Base-by-base conservation (phyloP, 2,888 invertebrate species). In the Hyposoter dolosus region DNA sequence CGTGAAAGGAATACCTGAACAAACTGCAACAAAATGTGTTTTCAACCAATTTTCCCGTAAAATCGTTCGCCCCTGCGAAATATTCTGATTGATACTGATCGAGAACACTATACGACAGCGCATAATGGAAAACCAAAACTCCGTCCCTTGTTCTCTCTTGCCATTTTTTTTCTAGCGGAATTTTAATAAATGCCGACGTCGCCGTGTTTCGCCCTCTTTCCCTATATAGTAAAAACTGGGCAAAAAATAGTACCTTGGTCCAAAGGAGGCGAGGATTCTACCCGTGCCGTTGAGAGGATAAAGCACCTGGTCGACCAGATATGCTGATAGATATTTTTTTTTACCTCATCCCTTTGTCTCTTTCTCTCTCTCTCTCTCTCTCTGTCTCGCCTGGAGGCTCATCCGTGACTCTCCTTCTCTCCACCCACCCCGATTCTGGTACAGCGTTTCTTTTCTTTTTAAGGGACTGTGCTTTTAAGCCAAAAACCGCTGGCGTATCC, bases 401-500 rank as follows among this genome's bases (percentile, higher is more conserved):
- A 74, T 81, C 60, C 71, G 35, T 63, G 45, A 63, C 71, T 72
- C 72, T 47, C 43, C 72, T 65, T 40, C 60, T 32, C 3, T 43
- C 40, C 40, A 40, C 40, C 35, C 47, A 53, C 15, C 40, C 76
- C 68, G 65, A 40, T 23, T 43, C 45, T 60, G 77, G 32, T 68
- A 66, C 84, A 71, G 35, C 83, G 76, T 77, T 82, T 45, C 74
- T 40, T 19, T n/a, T 28, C 53, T 72, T 66, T 66, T 74, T 77
- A 63, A 78, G 83, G 83, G 86, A 80, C 72, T 77, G 66, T 83
- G 86, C 86, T 86, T 81, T 86, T 83, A 86, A 86, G 86, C 83
- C 76, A 86, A 81, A 86, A 86, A 86, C 86, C 83, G 77, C 83
- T 60, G 60, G 88, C 82, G 85, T 87, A 88, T 82, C 86, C 79